phyloP scores from a whole-genome alignment of 2,113 vertebrate genomes.

The Barnardius zonarius region DNA sequence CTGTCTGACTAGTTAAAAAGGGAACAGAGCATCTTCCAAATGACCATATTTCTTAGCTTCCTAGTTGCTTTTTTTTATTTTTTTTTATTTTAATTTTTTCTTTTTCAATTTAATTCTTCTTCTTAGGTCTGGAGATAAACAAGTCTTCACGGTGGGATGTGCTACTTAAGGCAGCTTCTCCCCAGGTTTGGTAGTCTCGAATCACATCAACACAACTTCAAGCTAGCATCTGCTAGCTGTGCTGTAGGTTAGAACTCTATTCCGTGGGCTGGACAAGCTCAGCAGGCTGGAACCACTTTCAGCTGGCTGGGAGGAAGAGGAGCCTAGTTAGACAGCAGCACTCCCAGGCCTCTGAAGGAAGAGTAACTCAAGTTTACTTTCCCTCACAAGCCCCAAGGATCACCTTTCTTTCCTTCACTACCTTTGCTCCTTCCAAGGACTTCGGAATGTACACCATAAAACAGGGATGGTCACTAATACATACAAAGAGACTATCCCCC shows the following conservation, averaged over 20 bases:
- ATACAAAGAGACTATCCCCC: not conserved
- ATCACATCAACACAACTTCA: not conserved
- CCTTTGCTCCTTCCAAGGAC: not conserved
- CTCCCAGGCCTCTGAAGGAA: not conserved
- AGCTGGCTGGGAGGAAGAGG: not conserved
- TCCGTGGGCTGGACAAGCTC: not conserved
- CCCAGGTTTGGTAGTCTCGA: not conserved
- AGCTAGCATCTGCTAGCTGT: not conserved
- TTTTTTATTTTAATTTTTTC: accelerated
- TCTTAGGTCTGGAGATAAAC: not conserved
- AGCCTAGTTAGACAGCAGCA: not conserved
- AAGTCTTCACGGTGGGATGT: not conserved
- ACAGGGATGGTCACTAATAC: not conserved
- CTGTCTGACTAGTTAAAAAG: not conserved
- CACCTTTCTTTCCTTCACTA: not conserved
- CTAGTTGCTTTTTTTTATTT: not conserved
- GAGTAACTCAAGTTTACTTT: not conserved
- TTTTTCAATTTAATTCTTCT: not conserved
- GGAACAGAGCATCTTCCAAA: not conserved
- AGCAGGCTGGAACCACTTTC: not conserved
- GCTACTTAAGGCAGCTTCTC: not conserved
- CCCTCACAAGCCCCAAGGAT: not conserved
- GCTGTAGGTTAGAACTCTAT: not conserved
- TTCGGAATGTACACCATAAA: not conserved
- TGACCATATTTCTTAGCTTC: not conserved